Evolutionary conservation across 2,888 invertebrate genomes (phyloP), one percentile per base, ranked within the genome.

Genomic region (Lymantria dispar): DNA sequence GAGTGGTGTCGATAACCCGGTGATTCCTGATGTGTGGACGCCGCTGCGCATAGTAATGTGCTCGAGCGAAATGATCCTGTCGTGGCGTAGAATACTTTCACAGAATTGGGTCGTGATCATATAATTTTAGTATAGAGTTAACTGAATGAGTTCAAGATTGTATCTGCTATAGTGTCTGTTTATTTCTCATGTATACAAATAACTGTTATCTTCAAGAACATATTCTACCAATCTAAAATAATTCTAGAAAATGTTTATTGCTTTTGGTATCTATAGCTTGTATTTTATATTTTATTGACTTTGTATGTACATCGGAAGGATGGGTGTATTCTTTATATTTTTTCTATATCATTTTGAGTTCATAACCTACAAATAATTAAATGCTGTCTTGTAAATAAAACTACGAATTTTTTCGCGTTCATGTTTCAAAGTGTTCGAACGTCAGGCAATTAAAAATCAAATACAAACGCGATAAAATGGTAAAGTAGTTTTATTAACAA

Each of bases 1-100:
- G 85, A 80, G 73, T 74, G 74, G 78, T 71, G 72, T 72, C 77
- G 79, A 80, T 85, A 82, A 76, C 80, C 79, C 76, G 80, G 76
- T 80, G 79, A 80, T 78, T 75, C 78, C 76, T 74, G 72, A 62
- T 68, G 69, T 70, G 64, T 57, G 76, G 67, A 74, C 78, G 79
- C 74, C 70, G 65, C 64, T 64, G 54, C 76, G 84, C 83, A 84
- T 84, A 83, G 76, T 62, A 67, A 77, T 72, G 63, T 44, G 65
- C 58, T 50, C 45, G 58, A 62, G 48, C 38, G 48, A 67, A 73
- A 57, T 62, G 71, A 72, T 71, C 70, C 70, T 64, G 65, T 62
- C 47, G 58, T 67, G 68, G 66, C 64, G 48, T 54, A 58, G 62
- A 61, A 70, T 64, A 65, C 68, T 73, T 62, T 69, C 52, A 59